These are phyloP conservation scores for Antrozous pallidus DNA, from an alignment of 2,797 vertebrate species.

Conservation along the genomic window DNA sequence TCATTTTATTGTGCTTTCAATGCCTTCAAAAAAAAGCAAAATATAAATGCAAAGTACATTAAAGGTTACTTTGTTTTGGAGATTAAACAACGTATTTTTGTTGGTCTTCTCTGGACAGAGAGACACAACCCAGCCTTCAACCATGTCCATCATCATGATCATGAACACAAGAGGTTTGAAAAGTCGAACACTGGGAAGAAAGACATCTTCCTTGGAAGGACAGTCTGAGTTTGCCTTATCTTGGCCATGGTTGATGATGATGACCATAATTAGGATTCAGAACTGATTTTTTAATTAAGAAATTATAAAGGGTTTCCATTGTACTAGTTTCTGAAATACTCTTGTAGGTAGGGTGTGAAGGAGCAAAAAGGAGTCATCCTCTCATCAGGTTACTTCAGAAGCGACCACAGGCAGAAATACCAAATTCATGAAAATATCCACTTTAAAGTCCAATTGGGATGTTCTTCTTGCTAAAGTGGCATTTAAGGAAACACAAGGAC, in stretches of 20 bases:
- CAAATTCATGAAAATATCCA: background rate
- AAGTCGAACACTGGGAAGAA: background rate
- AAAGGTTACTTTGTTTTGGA: background rate
- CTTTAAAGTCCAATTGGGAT: background rate
- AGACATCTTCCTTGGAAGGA: background rate
- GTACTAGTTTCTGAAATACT: background rate
- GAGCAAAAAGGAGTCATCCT: background rate
- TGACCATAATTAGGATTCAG: background rate
- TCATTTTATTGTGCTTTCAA: background rate
- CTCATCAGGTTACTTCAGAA: constrained; percentile 14
- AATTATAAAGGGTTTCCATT: background rate
- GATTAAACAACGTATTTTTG: background rate
- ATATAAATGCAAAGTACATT: constrained; percentile 23
- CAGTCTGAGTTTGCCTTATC: background rate
- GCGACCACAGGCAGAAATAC: background rate
- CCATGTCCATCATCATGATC: background rate
- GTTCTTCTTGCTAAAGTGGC: background rate
- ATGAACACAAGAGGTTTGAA: background rate
- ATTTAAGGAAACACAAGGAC: background rate
- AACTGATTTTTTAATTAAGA: background rate
- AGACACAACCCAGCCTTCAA: background rate
- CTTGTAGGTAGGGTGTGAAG: background rate
- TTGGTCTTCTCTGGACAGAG: background rate
- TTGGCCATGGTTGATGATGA: background rate
- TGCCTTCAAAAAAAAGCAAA: background rate